Base-by-base conservation (phyloP, 2,113 vertebrate genomes). In the Bubo scandiacus region DNA sequence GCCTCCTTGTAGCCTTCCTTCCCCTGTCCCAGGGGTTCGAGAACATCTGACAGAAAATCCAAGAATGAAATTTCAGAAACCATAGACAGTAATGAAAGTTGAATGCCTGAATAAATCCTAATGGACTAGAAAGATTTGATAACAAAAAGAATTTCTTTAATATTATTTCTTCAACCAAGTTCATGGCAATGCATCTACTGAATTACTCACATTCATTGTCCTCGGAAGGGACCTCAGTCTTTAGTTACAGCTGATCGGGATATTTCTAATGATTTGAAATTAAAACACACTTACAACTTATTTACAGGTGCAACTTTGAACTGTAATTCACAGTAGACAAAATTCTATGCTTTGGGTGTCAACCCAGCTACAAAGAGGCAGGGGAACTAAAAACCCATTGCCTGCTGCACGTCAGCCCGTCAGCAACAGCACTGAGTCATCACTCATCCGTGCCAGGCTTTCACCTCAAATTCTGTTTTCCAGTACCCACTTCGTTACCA, bases 91-190 rank as follows among this genome's bases (percentile, higher is more conserved):
- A 54, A 65, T 80, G 65, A 21, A 52, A 84, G 47, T n/a, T 58
- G 55, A 87, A 87, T 87, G 81, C n/a, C 55, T 88, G 87, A 94
- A n/a, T 71, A 87, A 90, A 55, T 81, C 51, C 40, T 74, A 94
- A 94, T 74, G 85, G 43, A 83, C 63, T 63, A 87, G 73, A 93
- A 73, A 88, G 82, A 59, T 81, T 20, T 52, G 36, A 68, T 74
- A 90, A 66, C 1, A 10, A 80, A 81, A 93, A 40, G 0, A 57
- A 62, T 66, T 77, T 88, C 34, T 80, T 78, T 43, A 72, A 18
- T 45, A 81, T 67, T 57, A 66, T 43, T 55, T 91, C 58, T 84
- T 77, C 49, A 36, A 45, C 43, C 15, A 54, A 61, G 14, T 17
- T 82, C 14, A 34, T 8, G 36, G 11, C 0, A 1, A 65, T 38